These are phyloP conservation scores for Hemicordylus capensis DNA, from an alignment of 2,113 vertebrate genomes.

Conservation along the genomic window DNA sequence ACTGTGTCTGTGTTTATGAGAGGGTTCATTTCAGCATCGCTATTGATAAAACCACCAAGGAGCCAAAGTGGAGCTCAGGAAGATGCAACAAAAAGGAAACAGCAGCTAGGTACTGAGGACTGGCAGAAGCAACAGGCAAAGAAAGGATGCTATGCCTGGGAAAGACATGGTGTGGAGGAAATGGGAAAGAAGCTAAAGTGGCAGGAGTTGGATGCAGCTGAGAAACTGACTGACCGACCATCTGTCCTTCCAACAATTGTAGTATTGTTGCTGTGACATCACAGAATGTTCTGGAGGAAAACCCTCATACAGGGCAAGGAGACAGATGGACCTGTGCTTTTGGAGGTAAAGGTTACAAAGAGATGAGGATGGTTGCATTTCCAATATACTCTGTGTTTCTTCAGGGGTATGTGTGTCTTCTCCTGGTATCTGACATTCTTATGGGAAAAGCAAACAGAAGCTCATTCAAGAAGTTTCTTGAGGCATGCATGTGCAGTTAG, in stretches of 20 bases:
- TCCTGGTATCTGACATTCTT: background rate
- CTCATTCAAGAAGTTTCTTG: background rate
- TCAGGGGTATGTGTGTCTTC: background rate
- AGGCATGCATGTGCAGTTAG: background rate
- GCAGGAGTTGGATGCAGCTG: too few relatives aligned
- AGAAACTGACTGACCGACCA: background rate
- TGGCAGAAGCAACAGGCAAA: background rate
- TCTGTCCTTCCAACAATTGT: background rate
- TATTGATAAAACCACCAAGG: constrained; percentile 28
- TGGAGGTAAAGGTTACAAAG: background rate
- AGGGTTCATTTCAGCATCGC: background rate
- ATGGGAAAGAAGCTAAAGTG: background rate
- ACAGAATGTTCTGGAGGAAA: background rate
- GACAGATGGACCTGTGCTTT: too few relatives aligned
- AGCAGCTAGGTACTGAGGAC: background rate
- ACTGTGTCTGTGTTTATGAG: background rate
- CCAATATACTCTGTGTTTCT: background rate
- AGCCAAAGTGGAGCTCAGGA: background rate
- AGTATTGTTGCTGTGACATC: background rate
- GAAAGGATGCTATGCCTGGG: background rate
- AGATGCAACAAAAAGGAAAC: background rate
- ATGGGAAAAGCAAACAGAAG: background rate
- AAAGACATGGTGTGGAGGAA: background rate
- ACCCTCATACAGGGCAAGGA: background rate
- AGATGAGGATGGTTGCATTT: background rate